Conservation (phyloP, 2,797 vertebrate genomes). For the Hoplostethus atlanticus region DNA sequence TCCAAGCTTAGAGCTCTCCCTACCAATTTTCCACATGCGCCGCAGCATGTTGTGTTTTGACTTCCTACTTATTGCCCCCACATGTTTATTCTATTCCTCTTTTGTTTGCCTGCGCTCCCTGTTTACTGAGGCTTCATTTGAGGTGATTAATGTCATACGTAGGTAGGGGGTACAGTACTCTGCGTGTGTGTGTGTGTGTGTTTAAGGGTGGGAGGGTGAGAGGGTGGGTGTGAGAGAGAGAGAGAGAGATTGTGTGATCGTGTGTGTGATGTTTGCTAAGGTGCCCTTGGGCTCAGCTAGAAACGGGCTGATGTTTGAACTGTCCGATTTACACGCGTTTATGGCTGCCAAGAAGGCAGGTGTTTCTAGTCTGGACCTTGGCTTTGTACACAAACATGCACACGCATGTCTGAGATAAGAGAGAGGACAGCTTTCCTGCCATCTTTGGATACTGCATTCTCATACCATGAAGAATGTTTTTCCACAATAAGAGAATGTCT, state of each 20-base stretch:
- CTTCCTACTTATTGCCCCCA: constrained; percentile 87
- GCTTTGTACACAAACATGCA: constrained; percentile 73
- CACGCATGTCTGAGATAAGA: constrained; percentile 63
- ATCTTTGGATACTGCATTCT: constrained; percentile 48
- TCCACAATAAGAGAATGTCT: constrained; percentile 12
- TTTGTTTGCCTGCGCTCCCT: constrained; percentile 86
- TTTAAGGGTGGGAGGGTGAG: neutral
- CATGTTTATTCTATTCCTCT: constrained; percentile 72
- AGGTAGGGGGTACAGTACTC: constrained; percentile 65
- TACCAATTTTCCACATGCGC: constrained; percentile 92
- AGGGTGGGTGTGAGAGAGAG: constrained; percentile 2
- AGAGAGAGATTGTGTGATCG: constrained; percentile 24
- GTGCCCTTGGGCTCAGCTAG: constrained; percentile 78
- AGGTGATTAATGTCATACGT: constrained; percentile 92
- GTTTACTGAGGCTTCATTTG: constrained; percentile 95
- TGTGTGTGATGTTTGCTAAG: constrained; percentile 83
- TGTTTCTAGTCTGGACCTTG: constrained; percentile 85
- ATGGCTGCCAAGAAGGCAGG: constrained; percentile 84
- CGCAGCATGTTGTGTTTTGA: constrained; percentile 85
- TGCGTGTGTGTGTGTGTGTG: constrained; percentile 4
- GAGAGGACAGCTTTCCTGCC: constrained; percentile 27
- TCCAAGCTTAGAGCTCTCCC: constrained; percentile 89
- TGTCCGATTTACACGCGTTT: constrained; percentile 87
- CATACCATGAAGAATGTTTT: constrained; percentile 26
- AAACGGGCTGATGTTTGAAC: constrained; percentile 90